Evolutionary conservation across 1,140 invertebrate genomes (phyloP), one percentile per base, ranked within the genome.

Genomic region (Penaeus japonicus): DNA sequence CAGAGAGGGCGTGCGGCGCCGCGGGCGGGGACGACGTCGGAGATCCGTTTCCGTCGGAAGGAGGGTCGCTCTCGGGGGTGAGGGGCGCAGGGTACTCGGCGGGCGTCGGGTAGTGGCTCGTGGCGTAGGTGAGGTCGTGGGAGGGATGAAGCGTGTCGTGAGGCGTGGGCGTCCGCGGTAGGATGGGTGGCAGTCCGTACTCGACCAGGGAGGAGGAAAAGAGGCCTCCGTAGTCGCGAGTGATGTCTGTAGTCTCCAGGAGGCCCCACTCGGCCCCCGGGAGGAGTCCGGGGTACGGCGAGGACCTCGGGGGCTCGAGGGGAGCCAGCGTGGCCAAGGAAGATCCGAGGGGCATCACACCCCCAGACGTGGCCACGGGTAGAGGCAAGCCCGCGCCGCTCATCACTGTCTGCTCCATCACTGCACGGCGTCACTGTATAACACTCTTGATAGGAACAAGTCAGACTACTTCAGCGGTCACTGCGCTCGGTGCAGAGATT

Each of bases 171-270:
- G 89, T 86, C 1, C 89, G 77, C 5, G 89, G 89, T 1, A 89
- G 78, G 17, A 86, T 84, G 55, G 89, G 89, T 22, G 89, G 84
- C 15, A 89, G 55, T 4, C 89, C 89, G 62, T 85, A 89, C 12
- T 89, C 89, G 5, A 89, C 89, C 18, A 89, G 39, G n/a, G 89
- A 89, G 20, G 89, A 85, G 62, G 89, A 89, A 24, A 89, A 86
- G 20, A 89, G 84, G 15, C 89, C 89, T 4, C 89, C 89, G 53
- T 85, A 89, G 65, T 89, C 89, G 24, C 84, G 35, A 18, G 89
- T 83, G 57, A 89, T 85, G 57, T 89, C 89, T 1, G 84, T 86
- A 1, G 78, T 86, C 32, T 89, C 89, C 20, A 86, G 35, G 22
- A 85, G 27, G 1, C 79, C 84, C 89, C 89, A 89, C 18, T 89